A percentile compares a stretch with the other conserved stretches of the same genome.
These are phyloP conservation scores for Leiothrix lutea DNA, from an alignment of 2,113 vertebrate species.

Conservation along the genomic window DNA sequence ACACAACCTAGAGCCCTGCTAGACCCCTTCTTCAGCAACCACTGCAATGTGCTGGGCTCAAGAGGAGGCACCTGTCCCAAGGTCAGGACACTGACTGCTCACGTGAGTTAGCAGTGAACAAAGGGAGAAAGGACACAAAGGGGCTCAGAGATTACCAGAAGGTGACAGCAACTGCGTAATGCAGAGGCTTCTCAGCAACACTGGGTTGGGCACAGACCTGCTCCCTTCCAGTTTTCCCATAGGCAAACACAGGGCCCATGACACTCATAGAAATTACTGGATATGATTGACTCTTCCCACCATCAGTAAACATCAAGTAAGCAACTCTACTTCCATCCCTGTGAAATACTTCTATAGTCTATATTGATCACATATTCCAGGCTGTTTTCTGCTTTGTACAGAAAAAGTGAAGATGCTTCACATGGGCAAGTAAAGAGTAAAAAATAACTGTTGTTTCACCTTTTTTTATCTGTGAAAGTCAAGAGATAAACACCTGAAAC, in stretches of 20 bases:
- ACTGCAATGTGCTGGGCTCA: not conserved
- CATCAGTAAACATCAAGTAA: not conserved
- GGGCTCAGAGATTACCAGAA: not conserved
- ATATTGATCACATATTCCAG: not conserved
- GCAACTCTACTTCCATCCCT: not conserved
- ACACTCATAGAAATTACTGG: not conserved
- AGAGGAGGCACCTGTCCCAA: not conserved
- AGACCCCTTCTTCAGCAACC: not conserved
- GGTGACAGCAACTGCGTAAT: not conserved
- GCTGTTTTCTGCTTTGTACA: not conserved
- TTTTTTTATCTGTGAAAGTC: not conserved
- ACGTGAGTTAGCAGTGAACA: fast-evolving
- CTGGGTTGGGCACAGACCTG: not conserved
- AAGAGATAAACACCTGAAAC: not conserved
- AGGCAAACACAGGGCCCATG: not conserved
- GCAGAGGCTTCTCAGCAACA: not conserved
- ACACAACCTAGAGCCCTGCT: no score
- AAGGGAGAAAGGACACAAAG: not conserved
- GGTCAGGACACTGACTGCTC: fast-evolving
- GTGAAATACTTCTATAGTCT: not conserved
- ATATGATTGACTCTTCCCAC: not conserved
- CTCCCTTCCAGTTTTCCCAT: not conserved
- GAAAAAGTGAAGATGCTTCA: not conserved
- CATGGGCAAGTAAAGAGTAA: not conserved
- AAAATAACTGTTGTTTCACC: not conserved